Conservation (phyloP, 2,888 invertebrate genomes). For the Alentia gelatinosa region DNA sequence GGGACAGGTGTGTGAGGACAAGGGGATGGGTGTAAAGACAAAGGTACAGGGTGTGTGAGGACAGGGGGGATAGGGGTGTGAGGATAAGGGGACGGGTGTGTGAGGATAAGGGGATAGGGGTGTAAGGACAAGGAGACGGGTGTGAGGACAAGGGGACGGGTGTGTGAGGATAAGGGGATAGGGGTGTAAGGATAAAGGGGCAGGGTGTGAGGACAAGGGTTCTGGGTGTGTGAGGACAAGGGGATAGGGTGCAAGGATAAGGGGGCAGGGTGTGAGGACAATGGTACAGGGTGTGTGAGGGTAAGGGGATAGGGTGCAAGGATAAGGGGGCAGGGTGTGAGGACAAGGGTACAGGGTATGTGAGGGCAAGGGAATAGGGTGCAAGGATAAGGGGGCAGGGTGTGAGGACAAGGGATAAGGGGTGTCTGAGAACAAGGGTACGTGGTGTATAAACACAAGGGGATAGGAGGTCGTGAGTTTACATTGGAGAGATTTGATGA, state of each 20-base stretch:
- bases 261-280: not conserved
- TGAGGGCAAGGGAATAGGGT: not conserved
- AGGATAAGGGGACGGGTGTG: not conserved
- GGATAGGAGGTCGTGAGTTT: not conserved
- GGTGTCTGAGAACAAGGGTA: not conserved
- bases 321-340: not conserved
- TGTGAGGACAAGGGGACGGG: not conserved
- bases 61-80: not conserved
- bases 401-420: not conserved
- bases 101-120: not conserved
- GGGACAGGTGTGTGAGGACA: not conserved
- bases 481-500: not conserved
- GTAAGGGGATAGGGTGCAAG: not conserved
- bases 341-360: not conserved
- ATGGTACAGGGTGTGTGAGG: not conserved
- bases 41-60: not conserved
- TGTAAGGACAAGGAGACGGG: not conserved
- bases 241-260: not conserved
- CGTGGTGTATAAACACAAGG: not conserved
- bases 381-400: not conserved
- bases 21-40: not conserved
- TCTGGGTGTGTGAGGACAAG: not conserved
- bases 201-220: not conserved
- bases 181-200: not conserved
- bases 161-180: not conserved